Evolutionary conservation across 2,113 vertebrate genomes (phyloP), one percentile per base, ranked within the genome.

Genomic region (Danionella cerebrum): DNA sequence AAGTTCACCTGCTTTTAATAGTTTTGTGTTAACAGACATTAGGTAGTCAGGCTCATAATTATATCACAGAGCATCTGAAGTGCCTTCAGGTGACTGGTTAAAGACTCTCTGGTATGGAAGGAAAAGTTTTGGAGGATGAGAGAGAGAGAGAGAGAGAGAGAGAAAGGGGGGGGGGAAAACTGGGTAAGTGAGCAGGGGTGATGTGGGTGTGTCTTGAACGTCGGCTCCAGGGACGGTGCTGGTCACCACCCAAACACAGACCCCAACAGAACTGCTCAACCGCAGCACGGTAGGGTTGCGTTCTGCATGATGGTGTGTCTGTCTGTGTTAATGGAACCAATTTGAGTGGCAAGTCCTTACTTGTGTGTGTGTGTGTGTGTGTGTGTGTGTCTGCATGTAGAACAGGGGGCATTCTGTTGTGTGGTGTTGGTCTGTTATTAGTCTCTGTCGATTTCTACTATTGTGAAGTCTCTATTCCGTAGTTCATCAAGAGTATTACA

Each of bases 261-360:
- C 74, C 79, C 70, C 72, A 72, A 67, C 67, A 75, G 38, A 58
- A 50, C 70, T 52, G 59, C 69, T 73, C 41, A 70, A 67, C 68
- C 54, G 29, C 74, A 71, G 66, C 64, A 80, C 72, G 79, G 79
- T 77, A 80, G 79, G 76, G 62, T 67, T 73, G 45, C 58, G 19
- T 27, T 55, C 33, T 41, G 33, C 41, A 67, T 68, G 72, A 50
- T 76, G 73, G 24, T 70, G 62, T 50, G 24, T 58, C 12, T 29
- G 18, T 31, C 2, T 54, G 50, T 69, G 58, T 58, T 44, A 48
- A 50, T 22, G 3, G 2, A 38, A 12, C 16, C 8, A 29, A 1
- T 39, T 6, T 48, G 18, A 12, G 14, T 31, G 21, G 44, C 50
- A 63, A 44, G 66, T 69, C 55, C 55, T 64, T 63, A 33, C 25